Base-by-base conservation (phyloP, 53 echinoderm and acorn worm species). In the Zoroaster sp. region DNA sequence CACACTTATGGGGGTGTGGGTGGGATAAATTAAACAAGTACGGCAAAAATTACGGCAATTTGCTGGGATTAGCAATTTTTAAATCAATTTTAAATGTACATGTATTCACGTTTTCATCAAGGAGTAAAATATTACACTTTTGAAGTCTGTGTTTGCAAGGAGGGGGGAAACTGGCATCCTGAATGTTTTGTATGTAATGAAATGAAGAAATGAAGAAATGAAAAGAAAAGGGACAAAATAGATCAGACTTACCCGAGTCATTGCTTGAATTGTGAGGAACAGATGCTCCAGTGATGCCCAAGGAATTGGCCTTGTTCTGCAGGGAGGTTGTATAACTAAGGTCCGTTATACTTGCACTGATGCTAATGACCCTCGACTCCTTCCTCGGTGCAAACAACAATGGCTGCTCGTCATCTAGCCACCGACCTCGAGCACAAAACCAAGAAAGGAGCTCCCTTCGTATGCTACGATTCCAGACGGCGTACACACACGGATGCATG, bases 401-500 rank as follows among this genome's bases (percentile, higher is more conserved):
- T 0, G 73, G 72, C 44, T 90, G 91, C 39, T 95, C 93, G 63
- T 96, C 92, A 12, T 93, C 90, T 43, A 89, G 69, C 66, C 89
- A 92, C 2, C 88, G 76, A 13, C 73, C 89, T 52, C 94, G 78
- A n/a, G 89, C 81, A 76, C 91, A 97, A 75, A 92, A 94, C 90
- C 91, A 88, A 6, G 91, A 90, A 20, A 94, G 75, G 32, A 95
- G 77, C 66, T 95, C 95, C 28, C 72, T 81, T 38, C 97, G 81
- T 45, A 97, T 92, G 43, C 94, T 97, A 46, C 89, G 88, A 65
- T 95, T 97, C 97, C 97, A 97, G 6, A 97, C 55, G 2, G 94
- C 97, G 66, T 97, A 97, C 15, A 97, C 94, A 25, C 83, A 63
- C 8, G 97, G 94, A 45, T 97, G 91, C 65, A 92, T 69, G 46